Conservation (phyloP, 1,140 invertebrate genomes). For the Drosophila albomicans region DNA sequence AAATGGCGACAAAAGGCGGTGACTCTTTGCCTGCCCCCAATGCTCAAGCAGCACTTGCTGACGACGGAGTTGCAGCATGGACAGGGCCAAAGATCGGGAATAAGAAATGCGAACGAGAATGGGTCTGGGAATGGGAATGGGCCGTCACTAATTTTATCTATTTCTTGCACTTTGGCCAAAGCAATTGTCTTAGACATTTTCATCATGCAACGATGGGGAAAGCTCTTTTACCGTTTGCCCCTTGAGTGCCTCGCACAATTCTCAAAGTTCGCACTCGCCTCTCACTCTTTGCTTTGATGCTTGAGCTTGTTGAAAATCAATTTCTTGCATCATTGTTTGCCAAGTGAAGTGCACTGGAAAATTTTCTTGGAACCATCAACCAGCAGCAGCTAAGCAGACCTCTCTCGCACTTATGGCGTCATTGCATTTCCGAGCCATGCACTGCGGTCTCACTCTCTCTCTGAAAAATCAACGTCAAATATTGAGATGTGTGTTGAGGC, state of each 20-base stretch:
- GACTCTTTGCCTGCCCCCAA: constrained; percentile 12
- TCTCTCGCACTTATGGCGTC: not conserved
- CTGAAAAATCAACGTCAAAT: constrained; percentile 82
- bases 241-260: constrained; percentile 47
- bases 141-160: constrained; percentile 80
- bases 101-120: not conserved
- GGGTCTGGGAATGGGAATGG: constrained; percentile 41
- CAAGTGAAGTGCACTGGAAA: constrained; percentile 84
- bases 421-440: not conserved
- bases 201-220: constrained; percentile 56
- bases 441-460: constrained; percentile 9
- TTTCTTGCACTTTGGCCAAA: constrained; percentile 82
- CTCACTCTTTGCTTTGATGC: constrained; percentile 41
- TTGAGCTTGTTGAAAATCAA: constrained; percentile 84
- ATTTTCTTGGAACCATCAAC: constrained; percentile 71
- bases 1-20: constrained; percentile 37
- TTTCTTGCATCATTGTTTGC: constrained; percentile 84
- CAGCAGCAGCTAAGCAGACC: constrained; percentile 47
- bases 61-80: not conserved
- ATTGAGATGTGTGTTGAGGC: constrained; percentile 60
- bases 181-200: constrained; percentile 83
- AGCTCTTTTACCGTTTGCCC: constrained; percentile 28
- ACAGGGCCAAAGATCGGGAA: not conserved
- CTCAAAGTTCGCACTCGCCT: not conserved
- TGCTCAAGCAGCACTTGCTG: constrained; percentile 19